Evolutionary conservation across 1,140 invertebrate genomes (phyloP).

Genomic region (Pseudomyrmex flavicornis): DNA sequence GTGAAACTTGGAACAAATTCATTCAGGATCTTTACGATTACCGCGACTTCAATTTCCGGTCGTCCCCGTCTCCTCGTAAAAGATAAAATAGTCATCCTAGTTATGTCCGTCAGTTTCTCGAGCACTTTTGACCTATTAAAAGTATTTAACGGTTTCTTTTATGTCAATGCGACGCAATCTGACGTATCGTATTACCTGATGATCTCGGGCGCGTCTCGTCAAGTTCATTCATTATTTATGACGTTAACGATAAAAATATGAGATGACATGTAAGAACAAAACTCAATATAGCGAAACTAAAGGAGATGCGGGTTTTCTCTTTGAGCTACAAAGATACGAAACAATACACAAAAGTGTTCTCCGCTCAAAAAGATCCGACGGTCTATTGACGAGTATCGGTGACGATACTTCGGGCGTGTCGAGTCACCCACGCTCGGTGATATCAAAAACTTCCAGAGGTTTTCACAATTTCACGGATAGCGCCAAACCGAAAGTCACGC

Average conservation of each 20-base stretch:
- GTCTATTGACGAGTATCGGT: slow-evolving; percentile 44
- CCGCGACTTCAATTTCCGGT: slow-evolving; percentile 46
- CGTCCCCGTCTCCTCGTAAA: background rate
- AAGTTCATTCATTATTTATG: slow-evolving; percentile 22
- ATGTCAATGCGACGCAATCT: background rate
- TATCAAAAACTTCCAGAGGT: slow-evolving; percentile 55
- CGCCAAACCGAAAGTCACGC: slow-evolving; percentile 14
- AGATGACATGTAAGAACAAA: background rate
- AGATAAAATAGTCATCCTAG: slow-evolving; percentile 6
- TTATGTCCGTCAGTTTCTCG: background rate
- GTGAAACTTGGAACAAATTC: slow-evolving; percentile 46
- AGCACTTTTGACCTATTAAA: slow-evolving; percentile 16
- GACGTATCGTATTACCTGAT: too few relatives aligned
- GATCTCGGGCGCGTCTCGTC: background rate
- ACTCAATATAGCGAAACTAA: background rate
- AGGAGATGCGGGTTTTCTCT: background rate
- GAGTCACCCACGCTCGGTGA: slow-evolving; percentile 23
- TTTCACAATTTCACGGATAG: slow-evolving; percentile 52
- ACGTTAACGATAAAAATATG: background rate
- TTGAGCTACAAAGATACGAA: background rate
- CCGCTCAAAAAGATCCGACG: slow-evolving; percentile 9
- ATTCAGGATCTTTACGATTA: slow-evolving; percentile 44
- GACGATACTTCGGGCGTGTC: slow-evolving; percentile 16
- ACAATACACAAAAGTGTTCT: slow-evolving; percentile 9
- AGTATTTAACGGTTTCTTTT: slow-evolving; percentile 27